Conservation (phyloP, 2,888 invertebrate species). For the Phrixothrix hirtus region DNA sequence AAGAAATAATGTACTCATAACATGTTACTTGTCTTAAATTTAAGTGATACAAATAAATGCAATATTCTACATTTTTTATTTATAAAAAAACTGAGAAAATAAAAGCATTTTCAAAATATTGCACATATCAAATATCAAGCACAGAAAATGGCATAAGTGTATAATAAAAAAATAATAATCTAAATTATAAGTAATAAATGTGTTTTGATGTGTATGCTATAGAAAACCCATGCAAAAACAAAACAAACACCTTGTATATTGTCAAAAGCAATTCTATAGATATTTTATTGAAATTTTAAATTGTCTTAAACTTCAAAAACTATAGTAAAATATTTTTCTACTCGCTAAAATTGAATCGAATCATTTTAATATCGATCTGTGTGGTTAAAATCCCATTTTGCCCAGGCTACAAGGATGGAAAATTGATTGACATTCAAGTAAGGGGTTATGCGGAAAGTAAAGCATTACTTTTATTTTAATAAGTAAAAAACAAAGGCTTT, state of each 20-base stretch:
- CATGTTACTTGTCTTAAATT: too few species aligned
- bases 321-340: too few species aligned
- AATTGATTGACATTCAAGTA: too few species aligned
- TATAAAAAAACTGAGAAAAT: background rate
- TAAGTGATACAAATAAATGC: background rate
- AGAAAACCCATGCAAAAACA: constrained; percentile 36
- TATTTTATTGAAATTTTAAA: background rate
- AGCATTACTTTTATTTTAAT: too few species aligned
- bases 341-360: background rate
- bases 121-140: constrained; percentile 5
- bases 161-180: constrained; percentile 18
- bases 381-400: too few species aligned
- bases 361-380: too few species aligned
- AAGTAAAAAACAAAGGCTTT: too few species aligned
- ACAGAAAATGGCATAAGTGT: constrained; percentile 10
- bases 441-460: too few species aligned
- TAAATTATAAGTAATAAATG: constrained; percentile 24
- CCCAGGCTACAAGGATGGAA: too few species aligned
- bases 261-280: constrained; percentile 10
- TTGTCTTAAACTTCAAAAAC: too few species aligned
- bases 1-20: too few species aligned
- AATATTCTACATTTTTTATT: background rate
- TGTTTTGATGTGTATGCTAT: constrained; percentile 22
- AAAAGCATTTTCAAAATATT: background rate
- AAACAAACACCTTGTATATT: constrained; percentile 25